phyloP scores from a whole-genome alignment of 2,888 invertebrate genomes.

The Galerucella calmariensis region DNA sequence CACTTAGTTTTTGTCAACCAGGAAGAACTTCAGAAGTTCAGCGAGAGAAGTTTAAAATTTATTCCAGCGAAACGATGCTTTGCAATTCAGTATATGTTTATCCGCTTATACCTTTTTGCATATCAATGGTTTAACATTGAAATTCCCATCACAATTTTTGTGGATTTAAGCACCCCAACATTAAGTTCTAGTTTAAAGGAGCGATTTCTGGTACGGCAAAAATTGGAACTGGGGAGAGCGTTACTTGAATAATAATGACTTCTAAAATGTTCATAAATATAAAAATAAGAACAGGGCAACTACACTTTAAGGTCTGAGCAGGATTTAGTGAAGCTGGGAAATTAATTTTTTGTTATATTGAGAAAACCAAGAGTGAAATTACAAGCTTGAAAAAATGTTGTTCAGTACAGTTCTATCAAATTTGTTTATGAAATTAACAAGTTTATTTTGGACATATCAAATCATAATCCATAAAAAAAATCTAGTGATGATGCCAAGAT shows the following conservation, averaged over 20 bases:
- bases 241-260: conserved; percentile 25
- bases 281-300: not conserved
- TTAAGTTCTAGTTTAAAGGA: conserved; percentile 31
- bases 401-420: not conserved
- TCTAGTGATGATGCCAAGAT: too few species aligned
- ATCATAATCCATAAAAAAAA: too few species aligned
- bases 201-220: conserved; percentile 33
- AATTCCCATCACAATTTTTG: conserved; percentile 31
- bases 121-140: conserved; percentile 29
- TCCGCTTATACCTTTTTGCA: conserved; percentile 33
- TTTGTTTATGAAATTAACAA: too few species aligned
- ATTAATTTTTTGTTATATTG: not conserved
- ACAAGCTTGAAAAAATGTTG: not conserved
- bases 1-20: conserved; percentile 17
- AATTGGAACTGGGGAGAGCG: conserved; percentile 25
- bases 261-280: conserved; percentile 12
- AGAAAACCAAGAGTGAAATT: not conserved
- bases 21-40: conserved; percentile 15
- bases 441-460: too few species aligned
- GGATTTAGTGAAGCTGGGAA: not conserved
- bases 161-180: conserved; percentile 27
- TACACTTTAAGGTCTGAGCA: not conserved
- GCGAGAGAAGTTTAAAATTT: conserved; percentile 17
- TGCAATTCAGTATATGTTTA: conserved; percentile 33
- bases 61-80: conserved; percentile 18